Evolutionary conservation across 2,113 vertebrate species (phyloP).

Genomic region (Cairina moschata): DNA sequence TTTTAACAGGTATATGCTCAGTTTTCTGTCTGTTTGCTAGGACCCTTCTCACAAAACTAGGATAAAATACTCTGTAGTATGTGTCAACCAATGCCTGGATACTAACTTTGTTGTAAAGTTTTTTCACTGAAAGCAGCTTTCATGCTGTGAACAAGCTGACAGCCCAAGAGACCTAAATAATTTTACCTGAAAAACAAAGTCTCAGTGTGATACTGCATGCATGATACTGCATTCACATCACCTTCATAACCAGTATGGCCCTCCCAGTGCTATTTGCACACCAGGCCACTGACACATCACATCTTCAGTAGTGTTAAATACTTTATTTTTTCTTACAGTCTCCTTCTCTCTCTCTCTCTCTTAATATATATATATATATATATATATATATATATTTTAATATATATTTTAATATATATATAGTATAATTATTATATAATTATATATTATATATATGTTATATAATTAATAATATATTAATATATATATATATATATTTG

Average conservation of each 20-base stretch:
- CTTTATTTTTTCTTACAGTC: no score
- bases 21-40: not conserved
- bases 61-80: not conserved
- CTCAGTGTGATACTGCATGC: not conserved
- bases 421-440: no score
- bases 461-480: no score
- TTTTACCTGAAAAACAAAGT: not conserved
- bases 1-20: not conserved
- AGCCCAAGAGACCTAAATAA: not conserved
- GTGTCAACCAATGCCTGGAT: not conserved
- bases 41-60: not conserved
- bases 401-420: no score
- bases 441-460: no score
- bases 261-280: not conserved
- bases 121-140: not conserved
- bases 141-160: not conserved
- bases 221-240: not conserved
- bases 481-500: no score
- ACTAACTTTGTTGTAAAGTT: not conserved
- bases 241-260: not conserved
- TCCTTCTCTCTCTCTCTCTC: no score
- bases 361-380: no score
- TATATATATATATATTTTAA: no score
- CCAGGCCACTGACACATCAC: rapidly evolving
- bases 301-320: not conserved